Evolutionary conservation across 2,888 invertebrate genomes (phyloP).

Genomic region (Tinea semifulvella): DNA sequence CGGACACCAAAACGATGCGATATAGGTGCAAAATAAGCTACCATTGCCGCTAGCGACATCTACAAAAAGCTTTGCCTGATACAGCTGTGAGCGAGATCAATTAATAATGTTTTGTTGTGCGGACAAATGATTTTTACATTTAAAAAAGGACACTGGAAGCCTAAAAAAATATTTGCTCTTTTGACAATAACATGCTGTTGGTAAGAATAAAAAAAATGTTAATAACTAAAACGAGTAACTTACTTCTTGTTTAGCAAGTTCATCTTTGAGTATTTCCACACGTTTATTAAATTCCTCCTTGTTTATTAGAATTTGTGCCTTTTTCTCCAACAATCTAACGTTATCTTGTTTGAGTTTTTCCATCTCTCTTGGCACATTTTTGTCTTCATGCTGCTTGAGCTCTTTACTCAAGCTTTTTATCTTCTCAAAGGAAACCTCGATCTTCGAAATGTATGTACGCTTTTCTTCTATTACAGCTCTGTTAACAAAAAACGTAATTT

Average conservation of each 20-base stretch:
- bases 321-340: slow-evolving; percentile 53
- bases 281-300: slow-evolving; percentile 51
- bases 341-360: slow-evolving; percentile 56
- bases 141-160: too few relatives aligned
- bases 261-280: slow-evolving; percentile 65
- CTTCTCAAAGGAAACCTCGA: slow-evolving; percentile 52
- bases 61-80: too few relatives aligned
- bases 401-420: slow-evolving; percentile 63
- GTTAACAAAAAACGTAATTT: slow-evolving; percentile 18
- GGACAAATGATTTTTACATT: too few relatives aligned
- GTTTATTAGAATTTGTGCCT: slow-evolving; percentile 51
- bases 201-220: too few relatives aligned
- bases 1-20: too few relatives aligned
- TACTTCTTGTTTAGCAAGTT: slow-evolving; percentile 66
- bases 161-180: too few relatives aligned
- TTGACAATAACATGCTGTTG: too few relatives aligned
- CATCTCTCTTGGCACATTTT: slow-evolving; percentile 64
- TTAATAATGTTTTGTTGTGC: too few relatives aligned
- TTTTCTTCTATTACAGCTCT: slow-evolving; percentile 50
- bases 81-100: too few relatives aligned
- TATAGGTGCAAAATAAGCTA: too few relatives aligned
- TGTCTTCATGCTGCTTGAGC: slow-evolving; percentile 62
- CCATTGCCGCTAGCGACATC: too few relatives aligned
- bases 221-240: too few relatives aligned
- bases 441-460: slow-evolving; percentile 45